phyloP scores from a whole-genome alignment of 92 coral and sea anemone genomes.

The Umimayanthus kanabou region DNA sequence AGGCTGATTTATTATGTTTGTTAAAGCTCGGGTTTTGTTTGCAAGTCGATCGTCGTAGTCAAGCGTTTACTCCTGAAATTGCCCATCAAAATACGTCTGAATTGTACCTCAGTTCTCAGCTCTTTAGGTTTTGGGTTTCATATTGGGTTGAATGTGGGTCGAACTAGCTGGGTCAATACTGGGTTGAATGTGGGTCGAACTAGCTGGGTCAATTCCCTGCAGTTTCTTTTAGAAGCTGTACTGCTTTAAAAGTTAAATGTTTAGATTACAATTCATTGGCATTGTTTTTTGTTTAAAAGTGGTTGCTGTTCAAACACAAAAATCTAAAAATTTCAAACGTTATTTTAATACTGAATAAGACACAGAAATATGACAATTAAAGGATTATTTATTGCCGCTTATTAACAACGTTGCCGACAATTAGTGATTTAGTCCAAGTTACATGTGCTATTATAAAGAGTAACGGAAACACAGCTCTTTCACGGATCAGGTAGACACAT shows the following conservation, averaged over 20 bases:
- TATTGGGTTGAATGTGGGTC: not conserved
- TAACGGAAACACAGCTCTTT: not conserved
- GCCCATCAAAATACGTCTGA: not conserved
- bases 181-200: not conserved
- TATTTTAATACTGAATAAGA: not conserved
- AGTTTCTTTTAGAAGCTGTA: not conserved
- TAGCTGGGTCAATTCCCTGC: not conserved
- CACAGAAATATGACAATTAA: slow-evolving; percentile 28
- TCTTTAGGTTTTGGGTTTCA: slow-evolving; percentile 12
- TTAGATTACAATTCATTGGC: not conserved
- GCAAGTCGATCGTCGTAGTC: slow-evolving; percentile 1
- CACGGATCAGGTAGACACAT: not conserved
- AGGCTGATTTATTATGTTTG: not conserved
- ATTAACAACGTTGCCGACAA: slow-evolving; percentile 37
- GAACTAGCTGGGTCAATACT: too few species aligned
- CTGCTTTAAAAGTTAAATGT: not conserved
- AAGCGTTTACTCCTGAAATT: not conserved
- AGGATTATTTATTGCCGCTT: slow-evolving; percentile 36
- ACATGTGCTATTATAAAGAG: not conserved
- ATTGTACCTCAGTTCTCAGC: slow-evolving; percentile 10
- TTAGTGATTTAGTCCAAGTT: not conserved
- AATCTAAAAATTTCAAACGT: not conserved
- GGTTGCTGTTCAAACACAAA: not conserved
- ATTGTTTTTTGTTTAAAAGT: not conserved
- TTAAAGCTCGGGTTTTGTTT: not conserved